These are phyloP conservation scores for Olivierus martensii DNA, from an alignment of 1,140 invertebrate species.

Conservation along the genomic window DNA sequence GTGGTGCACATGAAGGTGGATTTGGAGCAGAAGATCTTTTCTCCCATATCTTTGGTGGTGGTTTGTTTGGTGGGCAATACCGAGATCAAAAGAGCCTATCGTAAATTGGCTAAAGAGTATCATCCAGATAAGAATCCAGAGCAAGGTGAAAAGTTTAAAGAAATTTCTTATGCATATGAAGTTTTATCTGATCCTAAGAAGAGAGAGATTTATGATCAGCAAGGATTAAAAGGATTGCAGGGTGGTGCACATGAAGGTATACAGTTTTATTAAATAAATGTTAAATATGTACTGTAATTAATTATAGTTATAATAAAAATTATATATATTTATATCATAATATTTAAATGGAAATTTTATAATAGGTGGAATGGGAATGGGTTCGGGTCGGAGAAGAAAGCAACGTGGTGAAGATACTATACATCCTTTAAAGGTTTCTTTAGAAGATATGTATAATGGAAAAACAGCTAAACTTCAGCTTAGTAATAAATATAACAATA, in stretches of 20 bases:
- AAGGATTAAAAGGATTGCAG: slow-evolving; percentile 63
- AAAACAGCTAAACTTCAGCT: slow-evolving; percentile 35
- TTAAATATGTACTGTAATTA: neutral
- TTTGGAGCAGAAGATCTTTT: slow-evolving; percentile 41
- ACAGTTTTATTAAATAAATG: neutral
- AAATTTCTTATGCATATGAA: slow-evolving; percentile 78
- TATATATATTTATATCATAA: too few relatives aligned
- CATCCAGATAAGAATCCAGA: slow-evolving; percentile 77
- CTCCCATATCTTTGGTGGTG: slow-evolving; percentile 46
- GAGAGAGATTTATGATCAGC: slow-evolving; percentile 53
- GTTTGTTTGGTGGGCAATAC: slow-evolving; percentile 30
- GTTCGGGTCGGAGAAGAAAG: slow-evolving; percentile 32
- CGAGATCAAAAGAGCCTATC: too few relatives aligned
- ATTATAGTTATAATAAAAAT: too few relatives aligned
- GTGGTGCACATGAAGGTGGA: slow-evolving; percentile 28
- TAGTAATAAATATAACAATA: too few relatives aligned
- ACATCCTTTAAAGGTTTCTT: slow-evolving; percentile 43
- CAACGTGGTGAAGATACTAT: slow-evolving; percentile 50
- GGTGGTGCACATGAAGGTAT: slow-evolving; percentile 32
- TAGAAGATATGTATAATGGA: slow-evolving; percentile 36
- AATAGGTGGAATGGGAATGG: too few relatives aligned
- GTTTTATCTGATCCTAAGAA: slow-evolving; percentile 48
- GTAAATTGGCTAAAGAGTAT: slow-evolving; percentile 70
- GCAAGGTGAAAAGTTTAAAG: slow-evolving; percentile 53
- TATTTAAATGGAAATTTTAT: too few relatives aligned